A percentile compares a stretch with the other conserved stretches of the same genome.
phyloP scores from a whole-genome alignment of 2,113 vertebrate genomes.

The Aplodontia rufa region DNA sequence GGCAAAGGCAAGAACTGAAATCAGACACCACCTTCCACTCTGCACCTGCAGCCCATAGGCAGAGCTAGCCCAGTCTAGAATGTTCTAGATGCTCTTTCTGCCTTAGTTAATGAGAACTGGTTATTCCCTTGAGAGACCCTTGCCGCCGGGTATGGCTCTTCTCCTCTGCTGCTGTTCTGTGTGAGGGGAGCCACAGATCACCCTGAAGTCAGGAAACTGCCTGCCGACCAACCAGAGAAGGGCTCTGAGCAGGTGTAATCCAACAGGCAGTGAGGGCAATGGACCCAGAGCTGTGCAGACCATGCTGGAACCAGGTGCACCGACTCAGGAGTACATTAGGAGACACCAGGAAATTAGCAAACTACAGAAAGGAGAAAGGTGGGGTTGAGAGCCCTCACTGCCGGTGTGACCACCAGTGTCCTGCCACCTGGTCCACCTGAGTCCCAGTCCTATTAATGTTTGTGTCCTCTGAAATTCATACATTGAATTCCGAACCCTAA shows the following conservation, averaged over 20 bases:
- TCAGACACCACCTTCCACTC: neutral
- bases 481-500: neutral
- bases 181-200: rapidly evolving
- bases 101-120: neutral
- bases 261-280: neutral
- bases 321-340: neutral
- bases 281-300: neutral
- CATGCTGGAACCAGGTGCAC: neutral
- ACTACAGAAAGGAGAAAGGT: neutral
- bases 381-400: no score
- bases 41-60: neutral
- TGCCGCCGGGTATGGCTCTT: neutral
- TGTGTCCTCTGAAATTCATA: neutral
- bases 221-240: no score
- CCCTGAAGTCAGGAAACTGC: neutral
- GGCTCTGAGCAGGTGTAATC: neutral
- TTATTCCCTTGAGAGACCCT: neutral
- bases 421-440: neutral
- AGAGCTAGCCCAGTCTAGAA: neutral
- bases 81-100: neutral
- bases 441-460: neutral
- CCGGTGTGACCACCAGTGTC: neutral
- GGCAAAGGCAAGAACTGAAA: neutral
- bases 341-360: neutral
- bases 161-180: neutral